Base-by-base conservation (phyloP, 1,140 invertebrate genomes). In the Oppia nitens region DNA sequence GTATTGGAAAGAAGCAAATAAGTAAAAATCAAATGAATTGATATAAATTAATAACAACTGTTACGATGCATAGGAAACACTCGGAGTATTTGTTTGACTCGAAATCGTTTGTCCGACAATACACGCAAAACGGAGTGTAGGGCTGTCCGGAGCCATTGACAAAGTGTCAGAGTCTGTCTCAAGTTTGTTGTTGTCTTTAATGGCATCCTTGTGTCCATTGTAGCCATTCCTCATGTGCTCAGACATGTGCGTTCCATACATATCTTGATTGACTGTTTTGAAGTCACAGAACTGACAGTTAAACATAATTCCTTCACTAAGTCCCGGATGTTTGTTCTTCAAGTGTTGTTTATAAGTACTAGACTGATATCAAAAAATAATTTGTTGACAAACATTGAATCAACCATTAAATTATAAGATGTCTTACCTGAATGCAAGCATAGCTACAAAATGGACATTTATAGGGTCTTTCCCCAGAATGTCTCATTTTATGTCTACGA, bases 401-500 rank as follows among this genome's bases (percentile, higher is more conserved):
- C 9, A 25, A 26, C 4, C 9, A 12, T 40, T 11, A 21, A 17
- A 49, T 40, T 14, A n/a, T 40, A 40, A 40, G 17, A 9, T 40
- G 32, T 40, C 6, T 25, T 59, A 59, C 58, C 55, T 64, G 83
- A 59, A 85, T 83, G 59, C 78, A 78, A 1, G 75, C 76, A 67
- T 83, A 84, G 1, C 78, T 21, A 67, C 83, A 86, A 63, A 79
- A 76, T 47, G 77, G 77, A 66, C 83, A 86, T 62, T 78, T 76
- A 66, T 85, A 85, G 17, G 70, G 71, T 47, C 64, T 62, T 51
- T 67, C 67, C 67, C 71, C 70, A 6, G 49, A 25, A 51, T 51
- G 49, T 50, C 49, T 50, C 49, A 50, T 50, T 20, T 26, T 20
- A n/a, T 50, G 49, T 20, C 49, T 6, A 50, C 49, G 49, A 6